Evolutionary conservation across 1,140 invertebrate genomes (phyloP).

Genomic region (Aphelenchoides fujianensis): DNA sequence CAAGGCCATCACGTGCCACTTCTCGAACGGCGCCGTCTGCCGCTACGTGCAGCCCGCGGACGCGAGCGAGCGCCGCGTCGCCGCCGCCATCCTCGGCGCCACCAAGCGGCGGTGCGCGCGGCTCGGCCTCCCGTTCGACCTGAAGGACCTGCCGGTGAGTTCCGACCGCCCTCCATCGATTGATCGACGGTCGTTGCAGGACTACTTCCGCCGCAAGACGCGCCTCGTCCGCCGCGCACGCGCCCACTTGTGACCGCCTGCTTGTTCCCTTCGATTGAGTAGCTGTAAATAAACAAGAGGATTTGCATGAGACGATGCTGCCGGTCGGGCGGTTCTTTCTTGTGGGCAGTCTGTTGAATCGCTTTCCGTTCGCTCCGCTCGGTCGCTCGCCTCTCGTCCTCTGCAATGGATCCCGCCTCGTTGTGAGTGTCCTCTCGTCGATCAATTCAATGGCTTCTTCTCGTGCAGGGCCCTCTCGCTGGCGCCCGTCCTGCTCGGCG

Average conservation of each 20-base stretch:
- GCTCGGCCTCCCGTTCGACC: neutral
- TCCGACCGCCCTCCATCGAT: neutral
- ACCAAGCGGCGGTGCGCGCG: neutral
- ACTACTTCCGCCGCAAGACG: neutral
- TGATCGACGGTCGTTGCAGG: neutral
- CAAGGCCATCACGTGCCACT: neutral
- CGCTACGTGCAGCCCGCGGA: neutral
- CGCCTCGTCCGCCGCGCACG: neutral
- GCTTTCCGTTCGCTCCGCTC: too few species aligned
- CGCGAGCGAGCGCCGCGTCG: neutral
- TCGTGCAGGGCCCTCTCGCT: too few species aligned
- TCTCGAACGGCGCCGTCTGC: neutral
- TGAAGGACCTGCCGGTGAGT: neutral
- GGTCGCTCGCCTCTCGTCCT: too few species aligned
- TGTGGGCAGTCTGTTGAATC: too few species aligned
- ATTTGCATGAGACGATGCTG: too few species aligned
- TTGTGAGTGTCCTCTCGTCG: too few species aligned
- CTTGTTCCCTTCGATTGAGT: too few species aligned
- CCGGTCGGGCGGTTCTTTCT: too few species aligned
- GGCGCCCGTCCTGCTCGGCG: too few species aligned
- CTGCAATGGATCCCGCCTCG: too few species aligned
- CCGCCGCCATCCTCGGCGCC: neutral
- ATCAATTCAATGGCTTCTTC: too few species aligned
- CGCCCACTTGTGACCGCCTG: neutral
- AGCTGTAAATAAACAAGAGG: too few species aligned